These are phyloP conservation scores for Heliothis subflexa DNA, from an alignment of 1,140 invertebrate species.

Conservation along the genomic window DNA sequence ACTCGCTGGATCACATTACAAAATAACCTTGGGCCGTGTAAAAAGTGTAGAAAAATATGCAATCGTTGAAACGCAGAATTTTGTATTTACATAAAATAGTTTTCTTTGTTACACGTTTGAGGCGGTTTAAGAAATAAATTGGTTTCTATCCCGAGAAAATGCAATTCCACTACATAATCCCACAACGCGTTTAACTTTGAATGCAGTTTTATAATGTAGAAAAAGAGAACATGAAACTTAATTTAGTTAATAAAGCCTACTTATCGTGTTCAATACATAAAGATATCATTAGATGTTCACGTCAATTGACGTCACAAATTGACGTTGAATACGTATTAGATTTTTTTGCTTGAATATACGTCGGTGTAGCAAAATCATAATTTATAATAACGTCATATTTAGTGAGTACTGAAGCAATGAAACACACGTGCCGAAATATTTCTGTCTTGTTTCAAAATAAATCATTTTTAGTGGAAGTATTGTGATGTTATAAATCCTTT, in stretches of 20 bases:
- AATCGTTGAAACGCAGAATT: background rate
- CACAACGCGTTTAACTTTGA: background rate
- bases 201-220: background rate
- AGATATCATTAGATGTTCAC: background rate
- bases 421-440: conserved; percentile 20
- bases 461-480: conserved; percentile 7
- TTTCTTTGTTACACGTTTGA: background rate
- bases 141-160: background rate
- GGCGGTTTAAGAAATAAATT: background rate
- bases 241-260: too few species aligned
- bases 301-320: background rate
- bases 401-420: conserved; percentile 3
- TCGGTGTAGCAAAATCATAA: background rate
- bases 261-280: too few species aligned
- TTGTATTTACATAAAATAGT: background rate
- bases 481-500: background rate
- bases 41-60: conserved; percentile 7
- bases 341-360: background rate
- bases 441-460: conserved; percentile 25
- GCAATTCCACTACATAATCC: background rate
- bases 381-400: conserved; percentile 12
- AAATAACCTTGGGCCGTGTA: background rate
- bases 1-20: conserved; percentile 20
- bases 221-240: too few species aligned
- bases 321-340: background rate